Base-by-base conservation (phyloP, 2,888 invertebrate species). In the Euzetes globulus region DNA sequence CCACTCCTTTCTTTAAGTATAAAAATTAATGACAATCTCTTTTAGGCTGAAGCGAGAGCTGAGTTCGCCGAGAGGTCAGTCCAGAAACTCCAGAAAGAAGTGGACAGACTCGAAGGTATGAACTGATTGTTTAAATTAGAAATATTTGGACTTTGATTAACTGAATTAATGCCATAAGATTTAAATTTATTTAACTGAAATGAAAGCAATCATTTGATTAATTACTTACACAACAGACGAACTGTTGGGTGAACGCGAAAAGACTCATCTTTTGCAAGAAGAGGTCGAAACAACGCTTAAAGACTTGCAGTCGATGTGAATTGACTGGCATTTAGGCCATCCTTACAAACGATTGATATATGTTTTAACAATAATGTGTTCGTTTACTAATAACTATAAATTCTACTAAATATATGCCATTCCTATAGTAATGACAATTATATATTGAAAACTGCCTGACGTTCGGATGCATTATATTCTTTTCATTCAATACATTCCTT, bases 21-120 rank as follows among this genome's bases (percentile, higher is more conserved):
- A 60, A 52, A 47, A 25, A 17, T 22, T 79, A 71, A 41, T 15
- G 0, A 47, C 1, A 19, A 22, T 33, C 29, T 22, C n/a, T 41
- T 47, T 47, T 41, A 98, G 99, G 98, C 99, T 91, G 99, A 99
- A 87, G 98, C 98, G 84, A 94, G 99, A 85, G 99, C 99, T 87
- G 96, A 99, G 87, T 99, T 99, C 86, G 99, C 99, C 83, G 99
- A 99, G 87, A 93, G 99, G 88, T 97, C 98, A 84, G 99, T 99
- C 86, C 98, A 99, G 88, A 99, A 99, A 88, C 89, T 99, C 85
- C 99, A 99, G 88, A 99, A 99, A 89, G 99, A 99, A 88, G 99
- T 99, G 87, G 99, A 99, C 91, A 94, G 98, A 91, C 92, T 99
- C 87, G 99, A 99, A 94, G 96, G 96, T 96, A 88, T 85, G 86